phyloP scores from a whole-genome alignment of 2,113 vertebrate species.

The Aptenodytes patagonicus region DNA sequence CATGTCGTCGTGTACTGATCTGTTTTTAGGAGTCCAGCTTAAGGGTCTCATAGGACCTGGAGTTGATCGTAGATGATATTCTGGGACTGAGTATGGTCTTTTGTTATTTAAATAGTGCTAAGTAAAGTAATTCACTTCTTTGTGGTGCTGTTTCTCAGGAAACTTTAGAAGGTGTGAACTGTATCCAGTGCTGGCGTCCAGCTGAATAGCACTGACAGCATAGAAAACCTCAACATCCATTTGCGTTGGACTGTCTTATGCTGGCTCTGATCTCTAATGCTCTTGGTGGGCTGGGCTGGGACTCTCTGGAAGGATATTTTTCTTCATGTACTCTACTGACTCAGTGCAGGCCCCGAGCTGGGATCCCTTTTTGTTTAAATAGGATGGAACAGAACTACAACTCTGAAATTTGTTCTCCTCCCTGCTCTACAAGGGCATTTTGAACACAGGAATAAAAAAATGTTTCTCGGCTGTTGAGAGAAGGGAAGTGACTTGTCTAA shows the following conservation, averaged over 20 bases:
- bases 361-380: neutral
- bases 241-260: neutral
- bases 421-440: neutral
- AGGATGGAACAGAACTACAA: neutral
- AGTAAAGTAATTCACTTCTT: neutral
- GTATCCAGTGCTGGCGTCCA: neutral
- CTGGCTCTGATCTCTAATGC: neutral
- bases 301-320: neutral
- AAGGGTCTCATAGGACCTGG: neutral
- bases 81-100: neutral
- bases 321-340: neutral
- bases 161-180: neutral
- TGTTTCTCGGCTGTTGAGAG: neutral
- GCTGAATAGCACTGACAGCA: neutral
- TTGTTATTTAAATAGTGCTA: neutral
- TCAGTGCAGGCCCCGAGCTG: neutral
- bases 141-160: neutral
- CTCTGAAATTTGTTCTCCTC: neutral
- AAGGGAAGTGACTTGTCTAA: neutral
- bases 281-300: neutral
- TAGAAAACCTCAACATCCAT: neutral
- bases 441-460: neutral
- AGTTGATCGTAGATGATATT: neutral
- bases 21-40: neutral
- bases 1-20: rapidly evolving